Evolutionary conservation across 2,888 invertebrate species (phyloP).

Genomic region (Idaea dimidiata): DNA sequence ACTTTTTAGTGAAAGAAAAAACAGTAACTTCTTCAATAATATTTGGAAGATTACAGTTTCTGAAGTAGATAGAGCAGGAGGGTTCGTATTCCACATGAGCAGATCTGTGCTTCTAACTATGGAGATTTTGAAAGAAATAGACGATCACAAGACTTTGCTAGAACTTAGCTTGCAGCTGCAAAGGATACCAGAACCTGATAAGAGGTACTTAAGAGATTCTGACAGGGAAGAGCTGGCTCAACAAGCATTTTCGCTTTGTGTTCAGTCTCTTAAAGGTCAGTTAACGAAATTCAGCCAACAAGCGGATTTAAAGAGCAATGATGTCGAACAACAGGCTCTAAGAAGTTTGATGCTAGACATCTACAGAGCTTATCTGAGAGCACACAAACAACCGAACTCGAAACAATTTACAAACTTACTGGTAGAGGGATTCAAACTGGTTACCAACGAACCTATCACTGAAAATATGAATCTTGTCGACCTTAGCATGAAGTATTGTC

Average conservation of each 20-base stretch:
- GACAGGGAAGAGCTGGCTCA: slow-evolving; percentile 91
- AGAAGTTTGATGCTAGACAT: slow-evolving; percentile 79
- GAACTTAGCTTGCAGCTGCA: slow-evolving; percentile 90
- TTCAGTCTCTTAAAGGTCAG: slow-evolving; percentile 85
- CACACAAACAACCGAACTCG: slow-evolving; percentile 81
- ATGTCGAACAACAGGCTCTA: slow-evolving; percentile 70
- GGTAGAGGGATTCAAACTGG: slow-evolving; percentile 85
- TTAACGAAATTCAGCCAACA: slow-evolving; percentile 78
- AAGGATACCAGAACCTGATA: slow-evolving; percentile 91
- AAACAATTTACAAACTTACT: slow-evolving; percentile 84
- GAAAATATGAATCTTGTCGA: slow-evolving; percentile 84
- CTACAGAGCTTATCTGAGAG: slow-evolving; percentile 85
- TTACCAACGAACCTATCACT: slow-evolving; percentile 80
- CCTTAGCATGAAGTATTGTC: slow-evolving; percentile 85
- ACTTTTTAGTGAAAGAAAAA: slow-evolving; percentile 91
- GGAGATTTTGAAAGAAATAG: slow-evolving; percentile 88
- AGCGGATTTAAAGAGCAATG: slow-evolving; percentile 67
- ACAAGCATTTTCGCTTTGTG: slow-evolving; percentile 87
- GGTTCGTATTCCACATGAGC: slow-evolving; percentile 95
- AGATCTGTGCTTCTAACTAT: slow-evolving; percentile 90
- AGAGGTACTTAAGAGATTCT: slow-evolving; percentile 92
- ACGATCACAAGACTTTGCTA: slow-evolving; percentile 89
- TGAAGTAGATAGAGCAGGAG: slow-evolving; percentile 95
- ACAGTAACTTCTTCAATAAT: slow-evolving; percentile 94
- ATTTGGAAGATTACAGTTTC: slow-evolving; percentile 95